Percentiles rank a stretch among this genome's conserved stretches.
Conservation (phyloP, 2,888 invertebrate genomes). For the Brachylomia viminalis region DNA sequence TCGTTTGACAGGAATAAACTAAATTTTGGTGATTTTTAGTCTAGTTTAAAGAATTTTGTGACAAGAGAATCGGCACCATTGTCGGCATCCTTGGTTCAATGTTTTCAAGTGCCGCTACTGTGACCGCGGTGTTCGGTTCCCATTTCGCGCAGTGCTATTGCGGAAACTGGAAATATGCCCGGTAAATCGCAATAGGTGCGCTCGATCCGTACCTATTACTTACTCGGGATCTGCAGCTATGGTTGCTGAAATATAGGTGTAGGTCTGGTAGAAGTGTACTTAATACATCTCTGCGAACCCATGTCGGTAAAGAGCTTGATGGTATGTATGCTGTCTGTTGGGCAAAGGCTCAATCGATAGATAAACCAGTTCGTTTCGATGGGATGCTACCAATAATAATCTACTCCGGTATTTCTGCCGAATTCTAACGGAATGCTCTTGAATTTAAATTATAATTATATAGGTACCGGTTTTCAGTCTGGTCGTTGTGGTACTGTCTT, state of each 20-base stretch:
- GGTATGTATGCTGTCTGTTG: background rate
- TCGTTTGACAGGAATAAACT: too few species aligned
- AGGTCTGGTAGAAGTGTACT: background rate
- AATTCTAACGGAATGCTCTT: background rate
- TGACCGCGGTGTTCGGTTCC: background rate
- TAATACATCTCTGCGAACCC: too few species aligned
- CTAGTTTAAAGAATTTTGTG: too few species aligned
- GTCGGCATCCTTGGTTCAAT: background rate
- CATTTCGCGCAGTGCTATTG: too few species aligned
- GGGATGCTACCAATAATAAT: background rate
- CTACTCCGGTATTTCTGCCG: background rate
- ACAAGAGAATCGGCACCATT: too few species aligned
- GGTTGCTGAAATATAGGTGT: background rate
- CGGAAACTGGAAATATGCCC: too few species aligned
- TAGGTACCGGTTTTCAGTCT: background rate
- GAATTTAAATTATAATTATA: too few species aligned
- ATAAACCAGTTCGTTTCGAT: background rate
- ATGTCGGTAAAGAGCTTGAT: background rate
- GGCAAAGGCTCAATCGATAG: background rate
- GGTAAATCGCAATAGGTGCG: too few species aligned
- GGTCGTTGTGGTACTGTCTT: background rate
- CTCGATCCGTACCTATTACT: too few species aligned
- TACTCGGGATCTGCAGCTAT: background rate
- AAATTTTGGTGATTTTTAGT: too few species aligned
- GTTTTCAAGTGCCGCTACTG: background rate